Evolutionary conservation across 2,888 invertebrate genomes (phyloP), one percentile per base, ranked within the genome.

Genomic region (Nebria brevicollis): DNA sequence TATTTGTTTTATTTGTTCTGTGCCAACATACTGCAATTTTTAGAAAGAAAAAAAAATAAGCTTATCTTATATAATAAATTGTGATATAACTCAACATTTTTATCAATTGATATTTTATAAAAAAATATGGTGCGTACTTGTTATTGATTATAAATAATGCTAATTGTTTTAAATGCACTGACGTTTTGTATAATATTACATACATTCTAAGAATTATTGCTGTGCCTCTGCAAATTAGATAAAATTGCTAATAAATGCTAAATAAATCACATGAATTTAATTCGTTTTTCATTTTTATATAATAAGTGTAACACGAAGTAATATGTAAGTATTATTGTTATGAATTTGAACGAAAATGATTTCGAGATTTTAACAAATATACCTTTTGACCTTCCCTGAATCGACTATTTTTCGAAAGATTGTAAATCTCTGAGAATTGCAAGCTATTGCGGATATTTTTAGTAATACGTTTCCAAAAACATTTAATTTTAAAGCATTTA

Each of bases 141-240:
- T 54, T 54, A 13, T 54, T 54, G 8, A 54, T 7, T 54, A 54
- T 54, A 54, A 54, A 54, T 54, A 54, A 54, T 54, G 11, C 54
- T 54, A 54, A 54, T 54, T 54, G 54, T 54, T 54, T 54, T 54
- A 54, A 54, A 54, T 54, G 54, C 54, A 54, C 54, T 54, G 54
- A 54, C 54, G 54, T 54, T 54, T 54, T 54, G 54, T 54, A 54
- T 11, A 54, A 54, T 54, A 54, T 54, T 54, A 54, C 54, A 11
- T 54, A 54, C 54, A 54, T 54, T 54, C 54, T 54, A 54, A 54
- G 54, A 54, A 13, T 54, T 54, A 11, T 54, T 54, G 54, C 54
- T 54, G 54, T 54, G 54, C 54, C 54, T 54, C 54, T 7, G 54
- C 54, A 13, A 54, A 54, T 3, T 54, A 54, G 54, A 7, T 54